Conservation (phyloP, 2,113 vertebrate species). For the Lampris incognitus region DNA sequence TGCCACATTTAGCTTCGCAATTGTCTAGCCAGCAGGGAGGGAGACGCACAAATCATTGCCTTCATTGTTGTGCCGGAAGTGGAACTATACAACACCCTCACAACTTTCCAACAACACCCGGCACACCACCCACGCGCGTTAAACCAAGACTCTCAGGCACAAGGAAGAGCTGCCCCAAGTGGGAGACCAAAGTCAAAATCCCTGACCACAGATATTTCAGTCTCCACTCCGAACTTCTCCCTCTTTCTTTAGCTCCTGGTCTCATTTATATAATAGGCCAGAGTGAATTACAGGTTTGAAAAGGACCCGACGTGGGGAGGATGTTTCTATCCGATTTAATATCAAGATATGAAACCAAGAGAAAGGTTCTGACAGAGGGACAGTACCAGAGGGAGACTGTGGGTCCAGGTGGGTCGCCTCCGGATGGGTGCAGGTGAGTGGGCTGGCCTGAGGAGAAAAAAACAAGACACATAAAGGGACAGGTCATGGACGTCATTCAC, state of each 20-base stretch:
- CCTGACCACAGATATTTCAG: slow-evolving; percentile 38
- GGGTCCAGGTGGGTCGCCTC: slow-evolving; percentile 91
- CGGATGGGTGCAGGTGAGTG: slow-evolving; percentile 93
- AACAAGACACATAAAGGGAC: not conserved
- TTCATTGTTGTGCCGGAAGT: slow-evolving; percentile 75
- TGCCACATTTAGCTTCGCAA: slow-evolving; percentile 73
- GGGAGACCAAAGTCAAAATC: slow-evolving; percentile 32
- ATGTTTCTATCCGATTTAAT: slow-evolving; percentile 5
- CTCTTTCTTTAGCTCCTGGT: slow-evolving; percentile 16
- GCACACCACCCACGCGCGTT: slow-evolving; percentile 48
- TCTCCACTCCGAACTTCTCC: slow-evolving; percentile 23
- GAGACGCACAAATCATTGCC: slow-evolving; percentile 70
- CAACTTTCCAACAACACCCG: slow-evolving; percentile 71
- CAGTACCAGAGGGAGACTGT: slow-evolving; percentile 90
- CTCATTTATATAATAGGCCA: slow-evolving; percentile 15
- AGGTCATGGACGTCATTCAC: not conserved
- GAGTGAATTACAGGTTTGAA: slow-evolving; percentile 16
- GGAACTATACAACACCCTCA: slow-evolving; percentile 62
- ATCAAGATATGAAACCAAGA: not conserved
- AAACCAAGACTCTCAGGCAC: slow-evolving; percentile 50
- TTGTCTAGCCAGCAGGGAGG: slow-evolving; percentile 71
- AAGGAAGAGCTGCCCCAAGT: slow-evolving; percentile 44
- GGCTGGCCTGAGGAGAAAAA: slow-evolving; percentile 83
- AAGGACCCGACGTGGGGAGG: not conserved
- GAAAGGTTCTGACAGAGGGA: slow-evolving; percentile 1